Evolutionary conservation across 2,113 vertebrate genomes (phyloP).

Genomic region (Tyrannus savana): DNA sequence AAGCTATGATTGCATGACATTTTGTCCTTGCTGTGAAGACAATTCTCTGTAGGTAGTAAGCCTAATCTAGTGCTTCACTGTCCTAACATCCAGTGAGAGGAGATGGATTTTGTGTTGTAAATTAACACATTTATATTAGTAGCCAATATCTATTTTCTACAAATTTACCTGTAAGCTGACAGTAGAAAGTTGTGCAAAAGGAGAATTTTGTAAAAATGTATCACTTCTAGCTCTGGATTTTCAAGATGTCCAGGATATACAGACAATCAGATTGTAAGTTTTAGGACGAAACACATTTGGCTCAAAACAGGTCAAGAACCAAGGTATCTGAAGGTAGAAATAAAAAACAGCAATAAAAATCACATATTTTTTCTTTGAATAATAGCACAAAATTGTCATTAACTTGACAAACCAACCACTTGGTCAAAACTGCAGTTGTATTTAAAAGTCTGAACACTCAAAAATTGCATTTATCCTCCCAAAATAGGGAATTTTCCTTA

Average conservation of each 20-base stretch:
- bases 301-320: not conserved
- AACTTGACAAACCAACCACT: not conserved
- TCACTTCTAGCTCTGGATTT: not conserved
- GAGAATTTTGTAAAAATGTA: not conserved
- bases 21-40: not conserved
- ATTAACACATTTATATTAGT: not conserved
- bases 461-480: not conserved
- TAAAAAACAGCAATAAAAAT: not conserved
- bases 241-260: not conserved
- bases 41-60: not conserved
- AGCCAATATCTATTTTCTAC: not conserved
- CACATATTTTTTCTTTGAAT: not conserved
- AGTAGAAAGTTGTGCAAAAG: not conserved
- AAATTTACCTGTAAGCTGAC: not conserved
- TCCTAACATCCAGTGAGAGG: not conserved
- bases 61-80: not conserved
- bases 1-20: not conserved
- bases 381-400: not conserved
- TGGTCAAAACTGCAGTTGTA: not conserved
- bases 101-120: not conserved
- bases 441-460: not conserved
- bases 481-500: not conserved
- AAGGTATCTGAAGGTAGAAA: not conserved
- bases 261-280: not conserved
- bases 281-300: not conserved